Conservation (phyloP, 2,797 vertebrate species). For the Momotus momota region DNA sequence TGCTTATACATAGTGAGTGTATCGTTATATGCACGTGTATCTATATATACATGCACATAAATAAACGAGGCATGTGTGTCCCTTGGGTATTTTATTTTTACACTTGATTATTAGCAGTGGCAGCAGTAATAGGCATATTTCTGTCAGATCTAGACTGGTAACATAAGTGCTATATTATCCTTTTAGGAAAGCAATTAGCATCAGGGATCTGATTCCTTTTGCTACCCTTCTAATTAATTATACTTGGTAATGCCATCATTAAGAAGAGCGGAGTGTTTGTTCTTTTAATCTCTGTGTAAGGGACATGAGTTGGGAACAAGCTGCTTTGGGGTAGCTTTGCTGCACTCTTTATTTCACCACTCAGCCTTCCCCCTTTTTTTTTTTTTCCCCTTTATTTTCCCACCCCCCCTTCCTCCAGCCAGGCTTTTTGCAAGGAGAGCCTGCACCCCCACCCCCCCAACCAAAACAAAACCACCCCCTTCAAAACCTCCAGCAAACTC, state of each 20-base stretch:
- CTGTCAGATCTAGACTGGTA: constrained; percentile 34
- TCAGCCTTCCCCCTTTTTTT: not conserved
- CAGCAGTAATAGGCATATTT: constrained; percentile 50
- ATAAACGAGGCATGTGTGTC: not conserved
- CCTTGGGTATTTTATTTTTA: constrained; percentile 24
- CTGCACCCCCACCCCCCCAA: not conserved
- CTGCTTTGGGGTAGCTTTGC: constrained; percentile 26
- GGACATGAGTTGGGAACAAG: constrained; percentile 52
- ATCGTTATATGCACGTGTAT: not conserved
- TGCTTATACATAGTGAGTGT: not conserved
- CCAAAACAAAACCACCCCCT: not conserved
- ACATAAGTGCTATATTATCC: constrained; percentile 65
- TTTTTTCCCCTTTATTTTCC: not conserved
- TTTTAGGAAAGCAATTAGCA: constrained; percentile 67
- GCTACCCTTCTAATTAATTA: constrained; percentile 66
- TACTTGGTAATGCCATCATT: constrained; percentile 66
- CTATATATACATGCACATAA: not conserved
- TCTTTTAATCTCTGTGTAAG: constrained; percentile 66
- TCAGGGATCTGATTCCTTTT: constrained; percentile 59
- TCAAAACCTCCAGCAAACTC: constrained; percentile 45
- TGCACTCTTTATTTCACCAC: constrained; percentile 47
- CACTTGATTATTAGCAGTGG: constrained; percentile 13
- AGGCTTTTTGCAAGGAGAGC: constrained; percentile 16
- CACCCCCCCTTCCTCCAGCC: no score
- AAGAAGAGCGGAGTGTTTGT: constrained; percentile 59